Conservation (phyloP, 2,888 invertebrate genomes). For the Auanema freiburgensis region DNA sequence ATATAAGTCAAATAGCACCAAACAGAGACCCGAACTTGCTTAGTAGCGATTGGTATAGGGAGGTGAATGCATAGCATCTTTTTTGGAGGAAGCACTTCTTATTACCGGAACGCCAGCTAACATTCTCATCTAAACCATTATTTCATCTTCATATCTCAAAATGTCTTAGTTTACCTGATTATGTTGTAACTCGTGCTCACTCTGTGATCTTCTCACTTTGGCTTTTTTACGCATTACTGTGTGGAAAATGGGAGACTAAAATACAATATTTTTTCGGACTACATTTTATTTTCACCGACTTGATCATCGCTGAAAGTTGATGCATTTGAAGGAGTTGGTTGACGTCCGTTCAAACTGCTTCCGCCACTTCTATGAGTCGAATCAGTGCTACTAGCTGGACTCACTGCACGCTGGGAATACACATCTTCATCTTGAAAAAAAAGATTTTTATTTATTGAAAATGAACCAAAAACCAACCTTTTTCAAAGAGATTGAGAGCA, state of each 20-base stretch:
- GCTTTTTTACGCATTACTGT: conserved; percentile 52
- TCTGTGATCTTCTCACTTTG: conserved; percentile 38
- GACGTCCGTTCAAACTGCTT: conserved; percentile 17
- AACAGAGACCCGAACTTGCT: background rate
- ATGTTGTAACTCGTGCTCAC: conserved; percentile 40
- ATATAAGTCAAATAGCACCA: too few relatives aligned
- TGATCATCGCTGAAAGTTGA: conserved; percentile 16
- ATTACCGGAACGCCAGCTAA: conserved; percentile 34
- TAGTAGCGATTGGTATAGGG: background rate
- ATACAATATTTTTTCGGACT: background rate
- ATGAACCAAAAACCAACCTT: conserved; percentile 25
- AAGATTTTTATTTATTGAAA: background rate
- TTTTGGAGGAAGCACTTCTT: conserved; percentile 31
- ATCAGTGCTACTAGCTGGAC: conserved; percentile 41
- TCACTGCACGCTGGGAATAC: conserved; percentile 42
- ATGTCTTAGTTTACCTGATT: conserved; percentile 1
- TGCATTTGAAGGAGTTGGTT: conserved; percentile 11
- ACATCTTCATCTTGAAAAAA: conserved; percentile 40
- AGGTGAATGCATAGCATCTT: conserved; percentile 1
- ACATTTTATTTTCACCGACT: conserved; percentile 2
- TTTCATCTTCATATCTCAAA: background rate
- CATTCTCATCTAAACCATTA: conserved; percentile 25
- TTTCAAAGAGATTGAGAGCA: conserved; percentile 48
- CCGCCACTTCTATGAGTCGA: conserved; percentile 26
- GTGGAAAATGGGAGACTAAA: conserved; percentile 50